Conservation (phyloP, 2,888 invertebrate species). For the Idaea dimidiata region DNA sequence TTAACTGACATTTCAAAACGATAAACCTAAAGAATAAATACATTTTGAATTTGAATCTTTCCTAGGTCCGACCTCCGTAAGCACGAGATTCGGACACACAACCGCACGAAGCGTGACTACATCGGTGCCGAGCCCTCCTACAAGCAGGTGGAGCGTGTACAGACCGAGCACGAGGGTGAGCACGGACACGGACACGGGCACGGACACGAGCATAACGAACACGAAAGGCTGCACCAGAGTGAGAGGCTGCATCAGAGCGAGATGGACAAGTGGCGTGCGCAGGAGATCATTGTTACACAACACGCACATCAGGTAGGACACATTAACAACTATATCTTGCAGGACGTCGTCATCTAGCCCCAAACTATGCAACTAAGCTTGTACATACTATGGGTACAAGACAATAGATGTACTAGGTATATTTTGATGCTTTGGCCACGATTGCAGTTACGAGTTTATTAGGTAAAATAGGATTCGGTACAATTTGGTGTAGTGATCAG, state of each 20-base stretch:
- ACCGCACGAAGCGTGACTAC: slow-evolving; percentile 70
- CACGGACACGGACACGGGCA: slow-evolving; percentile 64
- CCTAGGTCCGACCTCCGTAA: slow-evolving; percentile 70
- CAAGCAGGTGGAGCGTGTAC: slow-evolving; percentile 66
- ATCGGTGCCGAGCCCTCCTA: slow-evolving; percentile 72
- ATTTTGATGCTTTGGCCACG: too few species aligned
- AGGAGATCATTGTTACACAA: slow-evolving; percentile 28
- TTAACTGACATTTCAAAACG: too few species aligned
- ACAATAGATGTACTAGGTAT: too few species aligned
- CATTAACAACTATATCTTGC: too few species aligned
- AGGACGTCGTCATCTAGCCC: too few species aligned
- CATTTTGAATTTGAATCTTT: not conserved
- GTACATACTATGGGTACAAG: too few species aligned
- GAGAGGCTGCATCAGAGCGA: slow-evolving; percentile 19
- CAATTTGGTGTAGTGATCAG: too few species aligned
- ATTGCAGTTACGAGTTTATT: too few species aligned
- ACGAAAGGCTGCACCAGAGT: slow-evolving; percentile 57
- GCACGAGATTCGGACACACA: slow-evolving; percentile 70
- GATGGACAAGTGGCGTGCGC: slow-evolving; percentile 36
- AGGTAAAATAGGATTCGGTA: too few species aligned
- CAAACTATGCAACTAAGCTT: too few species aligned
- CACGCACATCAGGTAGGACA: not conserved
- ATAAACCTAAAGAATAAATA: too few species aligned
- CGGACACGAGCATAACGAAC: slow-evolving; percentile 56
- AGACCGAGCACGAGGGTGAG: slow-evolving; percentile 51